Evolutionary conservation across 53 echinoderm and acorn worm genomes (phyloP).

Genomic region (Glandiceps talaboti): DNA sequence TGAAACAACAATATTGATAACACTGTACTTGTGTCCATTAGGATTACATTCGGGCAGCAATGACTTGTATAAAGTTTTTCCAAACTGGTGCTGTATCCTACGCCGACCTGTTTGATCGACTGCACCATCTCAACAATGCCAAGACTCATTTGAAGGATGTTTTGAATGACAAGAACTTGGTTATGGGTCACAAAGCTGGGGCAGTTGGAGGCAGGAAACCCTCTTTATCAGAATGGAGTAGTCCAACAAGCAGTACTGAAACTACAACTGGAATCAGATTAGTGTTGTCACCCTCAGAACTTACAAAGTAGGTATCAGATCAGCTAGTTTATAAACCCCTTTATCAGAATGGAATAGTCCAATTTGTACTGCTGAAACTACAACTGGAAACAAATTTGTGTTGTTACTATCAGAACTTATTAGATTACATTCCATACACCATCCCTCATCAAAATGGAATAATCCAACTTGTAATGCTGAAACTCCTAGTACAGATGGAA

Average conservation of each 20-base stretch:
- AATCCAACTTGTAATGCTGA: no score
- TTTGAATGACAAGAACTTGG: constrained; percentile 73
- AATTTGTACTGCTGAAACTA: no score
- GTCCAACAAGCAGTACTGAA: constrained; percentile 13
- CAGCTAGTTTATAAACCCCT: no score
- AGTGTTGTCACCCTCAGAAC: constrained; percentile 55
- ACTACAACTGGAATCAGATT: constrained; percentile 43
- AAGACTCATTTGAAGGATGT: constrained; percentile 65
- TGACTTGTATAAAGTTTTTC: constrained; percentile 93
- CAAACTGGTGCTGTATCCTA: constrained; percentile 74
- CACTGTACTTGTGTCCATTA: constrained; percentile 11
- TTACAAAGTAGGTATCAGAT: constrained; percentile 78
- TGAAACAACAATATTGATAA: no score
- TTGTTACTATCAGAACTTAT: no score
- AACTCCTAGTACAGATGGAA: no score
- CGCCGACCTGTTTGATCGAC: constrained; percentile 82
- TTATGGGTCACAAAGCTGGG: constrained; percentile 48
- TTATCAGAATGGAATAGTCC: no score
- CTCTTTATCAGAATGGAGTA: not conserved
- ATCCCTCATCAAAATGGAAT: no score
- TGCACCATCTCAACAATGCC: constrained; percentile 71
- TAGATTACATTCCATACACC: no score
- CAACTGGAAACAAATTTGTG: no score
- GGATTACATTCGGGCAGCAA: constrained; percentile 93
- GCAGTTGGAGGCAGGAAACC: constrained; percentile 9